Evolutionary conservation across 1,140 invertebrate species (phyloP).

Genomic region (Arctopsyche grandis): DNA sequence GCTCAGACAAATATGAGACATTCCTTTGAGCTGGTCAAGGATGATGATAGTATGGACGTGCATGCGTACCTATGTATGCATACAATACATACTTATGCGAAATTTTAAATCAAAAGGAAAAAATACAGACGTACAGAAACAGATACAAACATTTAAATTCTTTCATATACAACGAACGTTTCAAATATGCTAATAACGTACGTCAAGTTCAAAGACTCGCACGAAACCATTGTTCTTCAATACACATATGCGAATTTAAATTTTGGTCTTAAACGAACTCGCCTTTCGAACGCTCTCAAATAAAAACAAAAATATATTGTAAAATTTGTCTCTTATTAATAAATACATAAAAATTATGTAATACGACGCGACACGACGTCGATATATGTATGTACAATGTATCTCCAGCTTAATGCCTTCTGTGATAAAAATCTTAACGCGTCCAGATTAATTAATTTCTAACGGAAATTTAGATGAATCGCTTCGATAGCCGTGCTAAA

Average conservation of each 20-base stretch:
- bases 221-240: neutral
- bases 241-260: neutral
- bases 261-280: neutral
- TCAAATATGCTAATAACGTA: neutral
- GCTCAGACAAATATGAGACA: neutral
- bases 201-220: neutral
- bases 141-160: neutral
- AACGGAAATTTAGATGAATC: slow-evolving; percentile 32
- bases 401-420: neutral
- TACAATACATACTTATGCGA: neutral
- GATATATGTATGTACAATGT: too few relatives aligned
- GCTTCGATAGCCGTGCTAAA: neutral
- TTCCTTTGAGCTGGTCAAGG: neutral
- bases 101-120: neutral
- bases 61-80: neutral
- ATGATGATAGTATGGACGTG: too few relatives aligned
- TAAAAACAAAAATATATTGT: neutral
- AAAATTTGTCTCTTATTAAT: neutral
- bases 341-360: neutral
- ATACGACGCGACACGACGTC: neutral
- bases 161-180: neutral
- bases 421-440: slow-evolving; percentile 14
- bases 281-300: neutral
- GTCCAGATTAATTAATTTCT: slow-evolving; percentile 26
- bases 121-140: neutral